A percentile compares a stretch with the other conserved stretches of the same genome.
Evolutionary conservation across 2,888 invertebrate genomes (phyloP).

Genomic region (Netelia melanura): DNA sequence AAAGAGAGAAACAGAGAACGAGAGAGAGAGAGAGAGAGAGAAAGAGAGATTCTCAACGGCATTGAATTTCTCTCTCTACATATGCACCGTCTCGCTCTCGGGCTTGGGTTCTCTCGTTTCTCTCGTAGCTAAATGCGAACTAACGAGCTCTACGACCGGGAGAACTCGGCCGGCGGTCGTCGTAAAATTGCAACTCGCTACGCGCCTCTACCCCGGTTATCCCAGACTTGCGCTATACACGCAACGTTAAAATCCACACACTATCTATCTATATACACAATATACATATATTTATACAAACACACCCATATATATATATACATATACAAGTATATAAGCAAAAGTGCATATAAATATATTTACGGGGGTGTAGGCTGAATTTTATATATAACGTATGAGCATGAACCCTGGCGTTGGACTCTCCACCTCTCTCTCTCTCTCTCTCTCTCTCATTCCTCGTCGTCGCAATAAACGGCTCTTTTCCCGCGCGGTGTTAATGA

Average conservation of each 20-base stretch:
- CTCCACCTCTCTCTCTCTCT: neutral
- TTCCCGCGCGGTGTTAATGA: slow-evolving; percentile 57
- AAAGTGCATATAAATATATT: slow-evolving; percentile 20
- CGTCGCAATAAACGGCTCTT: slow-evolving; percentile 41
- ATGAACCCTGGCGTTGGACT: slow-evolving; percentile 1
- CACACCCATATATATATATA: neutral
- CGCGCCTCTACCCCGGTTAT: slow-evolving; percentile 13
- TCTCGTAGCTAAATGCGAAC: slow-evolving; percentile 65
- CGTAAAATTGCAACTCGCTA: slow-evolving; percentile 64
- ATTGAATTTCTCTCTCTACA: slow-evolving; percentile 57
- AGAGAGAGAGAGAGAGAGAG: neutral
- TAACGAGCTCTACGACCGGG: slow-evolving; percentile 63
- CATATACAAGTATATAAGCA: neutral
- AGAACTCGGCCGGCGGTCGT: slow-evolving; percentile 63
- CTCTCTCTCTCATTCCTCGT: neutral
- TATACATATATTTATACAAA: slow-evolving; percentile 9
- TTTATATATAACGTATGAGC: neutral
- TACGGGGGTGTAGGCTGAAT: slow-evolving; percentile 39
- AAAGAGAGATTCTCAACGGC: slow-evolving; percentile 39
- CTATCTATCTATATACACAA: slow-evolving; percentile 9
- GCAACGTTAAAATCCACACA: slow-evolving; percentile 31
- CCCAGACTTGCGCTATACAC: slow-evolving; percentile 21
- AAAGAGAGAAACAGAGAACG: neutral
- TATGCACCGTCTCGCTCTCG: slow-evolving; percentile 36
- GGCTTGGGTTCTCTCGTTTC: slow-evolving; percentile 43